Evolutionary conservation across 2,888 invertebrate species (phyloP), one percentile per base, ranked within the genome.

Genomic region (Phyllotreta striolata): DNA sequence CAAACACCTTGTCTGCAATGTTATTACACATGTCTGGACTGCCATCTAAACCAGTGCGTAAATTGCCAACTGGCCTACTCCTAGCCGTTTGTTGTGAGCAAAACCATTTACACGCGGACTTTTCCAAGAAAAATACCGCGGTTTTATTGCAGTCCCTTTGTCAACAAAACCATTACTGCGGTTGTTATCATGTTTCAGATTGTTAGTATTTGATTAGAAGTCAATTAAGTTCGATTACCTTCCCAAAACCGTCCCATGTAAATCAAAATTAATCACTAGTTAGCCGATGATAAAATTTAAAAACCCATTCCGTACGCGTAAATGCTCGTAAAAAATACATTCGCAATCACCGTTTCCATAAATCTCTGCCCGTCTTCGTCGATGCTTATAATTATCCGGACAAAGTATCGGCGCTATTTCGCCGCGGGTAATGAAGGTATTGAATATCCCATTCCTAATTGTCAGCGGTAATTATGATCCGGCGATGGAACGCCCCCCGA

Each of bases 1-100:
- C 74, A 72, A 77, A 76, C 77, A 76, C 75, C 77, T 75, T 77
- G 77, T 77, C 74, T 64, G 73, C 71, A 74, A 72, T 69, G 72
- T 74, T 72, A 76, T 76, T 77, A 77, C 77, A 77, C 72, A 71
- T 77, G 76, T 76, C 76, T 72, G 72, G 67, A 76, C 73, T 63
- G 71, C 72, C 67, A 70, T 71, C 68, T 63, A 39, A 66, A 66
- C 58, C 64, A 69, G 69, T 67, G 69, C 64, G 73, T 74, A 73
- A 74, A 74, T 74, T 72, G 67, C 63, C 63, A 67, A 66, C 70
- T 69, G 55, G 62, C 66, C 66, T 56, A 63, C 59, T 56, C 55
- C 35, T 40, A 62, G 47, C 43, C 24, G 60, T 61, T 64, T 52
- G 34, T 49, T 35, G 8, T 10, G 34, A n/a, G 34, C 12, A 37